Conservation (phyloP, 2,797 vertebrate species). For the Sebastes oblongus region DNA sequence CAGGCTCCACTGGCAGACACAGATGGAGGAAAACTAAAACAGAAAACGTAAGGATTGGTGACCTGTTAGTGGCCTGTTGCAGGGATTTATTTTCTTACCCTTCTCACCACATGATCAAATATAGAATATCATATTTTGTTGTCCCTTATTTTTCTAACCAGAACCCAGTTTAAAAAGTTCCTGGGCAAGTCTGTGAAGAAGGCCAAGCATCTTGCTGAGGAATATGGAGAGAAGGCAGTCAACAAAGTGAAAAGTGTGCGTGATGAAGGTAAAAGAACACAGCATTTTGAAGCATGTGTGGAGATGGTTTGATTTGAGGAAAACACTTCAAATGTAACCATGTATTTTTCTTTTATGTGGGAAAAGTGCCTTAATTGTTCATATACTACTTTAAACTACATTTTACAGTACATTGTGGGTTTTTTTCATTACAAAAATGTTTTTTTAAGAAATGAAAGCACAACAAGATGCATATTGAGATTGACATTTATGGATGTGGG, state of each 20-base stretch:
- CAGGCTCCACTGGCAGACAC: constrained; percentile 88
- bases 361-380: background rate
- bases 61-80: background rate
- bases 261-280: constrained; percentile 88
- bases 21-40: constrained; percentile 95
- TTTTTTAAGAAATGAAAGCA: background rate
- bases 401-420: background rate
- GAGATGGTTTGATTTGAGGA: background rate
- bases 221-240: constrained; percentile 96
- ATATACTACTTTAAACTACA: background rate
- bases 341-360: background rate
- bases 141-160: constrained; percentile 58
- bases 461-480: background rate
- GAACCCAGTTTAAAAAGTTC: constrained; percentile 97
- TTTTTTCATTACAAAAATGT: background rate
- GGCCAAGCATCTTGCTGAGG: constrained; percentile 95
- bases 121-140: background rate
- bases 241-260: constrained; percentile 99
- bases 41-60: constrained; percentile 90
- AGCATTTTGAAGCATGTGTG: background rate
- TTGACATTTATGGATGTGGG: background rate
- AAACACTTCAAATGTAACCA: background rate
- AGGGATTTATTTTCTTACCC: background rate
- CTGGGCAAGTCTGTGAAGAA: constrained; percentile 97
- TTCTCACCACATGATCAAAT: background rate